Evolutionary conservation across 1,140 invertebrate genomes (phyloP).

Genomic region (Anadara kagoshimensis): DNA sequence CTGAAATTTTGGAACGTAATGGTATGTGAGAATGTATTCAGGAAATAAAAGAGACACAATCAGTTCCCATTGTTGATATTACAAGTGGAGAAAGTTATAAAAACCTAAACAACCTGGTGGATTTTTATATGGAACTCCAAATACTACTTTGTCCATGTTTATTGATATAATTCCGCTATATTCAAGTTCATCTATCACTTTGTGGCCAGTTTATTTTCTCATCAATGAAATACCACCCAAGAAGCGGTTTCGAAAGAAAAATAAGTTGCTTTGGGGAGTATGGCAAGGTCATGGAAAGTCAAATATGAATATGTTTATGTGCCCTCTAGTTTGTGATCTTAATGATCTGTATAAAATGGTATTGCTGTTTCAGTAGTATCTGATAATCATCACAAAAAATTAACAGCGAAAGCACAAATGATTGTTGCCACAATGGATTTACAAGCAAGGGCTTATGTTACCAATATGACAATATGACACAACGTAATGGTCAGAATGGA

Average conservation of each 20-base stretch:
- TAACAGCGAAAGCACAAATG: conserved; percentile 2
- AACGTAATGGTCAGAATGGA: too few species aligned
- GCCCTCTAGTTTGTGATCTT: conserved; percentile 20
- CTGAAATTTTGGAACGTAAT: conserved; percentile 1
- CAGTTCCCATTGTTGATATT: conserved; percentile 14
- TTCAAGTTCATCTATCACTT: conserved; percentile 16
- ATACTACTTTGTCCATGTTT: conserved; percentile 22
- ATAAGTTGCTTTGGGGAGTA: conserved; percentile 26
- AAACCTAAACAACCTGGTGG: conserved; percentile 10
- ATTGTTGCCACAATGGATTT: conserved; percentile 24
- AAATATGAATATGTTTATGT: conserved; percentile 25
- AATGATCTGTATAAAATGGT: neutral
- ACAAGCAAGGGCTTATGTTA: too few species aligned
- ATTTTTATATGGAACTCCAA: conserved; percentile 1
- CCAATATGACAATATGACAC: too few species aligned
- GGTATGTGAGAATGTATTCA: conserved; percentile 2
- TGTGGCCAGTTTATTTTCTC: conserved; percentile 33
- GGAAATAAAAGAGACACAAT: too few species aligned
- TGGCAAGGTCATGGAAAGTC: conserved; percentile 35
- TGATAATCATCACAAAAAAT: neutral
- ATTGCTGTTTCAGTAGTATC: neutral
- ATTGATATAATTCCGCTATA: conserved; percentile 28
- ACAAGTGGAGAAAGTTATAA: conserved; percentile 6
- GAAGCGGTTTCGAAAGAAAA: conserved; percentile 20
- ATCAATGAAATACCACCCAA: conserved; percentile 33